Conservation (phyloP, 2,113 vertebrate species). For the Corythornis vintsioides region DNA sequence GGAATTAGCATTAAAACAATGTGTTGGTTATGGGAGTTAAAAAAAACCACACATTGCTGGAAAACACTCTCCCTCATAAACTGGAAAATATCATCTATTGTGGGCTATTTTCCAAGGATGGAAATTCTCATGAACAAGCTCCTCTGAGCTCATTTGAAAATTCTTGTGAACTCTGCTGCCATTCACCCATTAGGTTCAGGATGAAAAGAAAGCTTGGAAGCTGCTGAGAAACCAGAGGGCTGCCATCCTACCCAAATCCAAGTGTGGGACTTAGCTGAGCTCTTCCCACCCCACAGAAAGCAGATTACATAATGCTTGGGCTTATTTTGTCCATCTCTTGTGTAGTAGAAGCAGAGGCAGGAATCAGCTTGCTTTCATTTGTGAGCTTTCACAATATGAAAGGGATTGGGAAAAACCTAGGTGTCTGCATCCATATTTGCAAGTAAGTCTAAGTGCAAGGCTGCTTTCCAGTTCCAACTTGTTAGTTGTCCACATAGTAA, state of each 20-base stretch:
- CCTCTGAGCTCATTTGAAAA: constrained; percentile 47
- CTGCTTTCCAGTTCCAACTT: background rate
- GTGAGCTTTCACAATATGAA: background rate
- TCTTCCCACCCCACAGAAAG: background rate
- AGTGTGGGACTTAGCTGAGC: background rate
- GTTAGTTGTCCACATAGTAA: background rate
- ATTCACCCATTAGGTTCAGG: background rate
- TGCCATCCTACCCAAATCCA: background rate
- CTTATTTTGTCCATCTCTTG: background rate
- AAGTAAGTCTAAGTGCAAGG: background rate
- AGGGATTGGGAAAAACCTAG: background rate
- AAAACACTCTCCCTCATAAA: constrained; percentile 16
- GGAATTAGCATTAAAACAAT: background rate
- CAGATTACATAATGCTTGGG: background rate
- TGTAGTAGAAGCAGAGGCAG: background rate
- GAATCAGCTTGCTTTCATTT: background rate
- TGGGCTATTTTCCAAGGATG: constrained; percentile 38
- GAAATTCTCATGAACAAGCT: constrained; percentile 32
- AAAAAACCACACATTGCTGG: background rate
- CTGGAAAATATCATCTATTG: constrained; percentile 30
- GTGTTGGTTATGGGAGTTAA: background rate
- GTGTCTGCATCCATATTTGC: background rate
- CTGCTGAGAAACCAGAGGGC: background rate
- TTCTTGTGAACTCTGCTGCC: background rate
- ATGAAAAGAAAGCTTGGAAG: background rate